Percentiles rank a stretch among this genome's conserved stretches.
Evolutionary conservation across 2,888 invertebrate species (phyloP).

Genomic region (Plagiodera versicolora): DNA sequence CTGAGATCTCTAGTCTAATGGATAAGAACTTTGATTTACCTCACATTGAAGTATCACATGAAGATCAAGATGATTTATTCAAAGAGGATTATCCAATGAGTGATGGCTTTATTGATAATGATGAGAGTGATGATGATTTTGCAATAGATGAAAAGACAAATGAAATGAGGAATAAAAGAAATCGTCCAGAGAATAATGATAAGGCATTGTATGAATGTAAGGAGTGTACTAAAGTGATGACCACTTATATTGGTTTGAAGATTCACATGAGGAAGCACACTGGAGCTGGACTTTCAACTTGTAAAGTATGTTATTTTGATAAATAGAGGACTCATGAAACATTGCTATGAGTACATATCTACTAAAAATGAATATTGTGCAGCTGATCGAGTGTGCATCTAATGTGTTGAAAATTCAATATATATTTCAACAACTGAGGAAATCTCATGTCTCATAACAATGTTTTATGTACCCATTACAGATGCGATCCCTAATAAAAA

Average conservation of each 20-base stretch:
- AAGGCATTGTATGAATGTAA: conserved; percentile 44
- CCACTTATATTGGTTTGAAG: conserved; percentile 44
- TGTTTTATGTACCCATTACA: no score
- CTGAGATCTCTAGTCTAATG: conserved; percentile 11
- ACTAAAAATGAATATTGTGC: no score
- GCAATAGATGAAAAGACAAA: conserved; percentile 25
- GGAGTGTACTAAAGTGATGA: conserved; percentile 45
- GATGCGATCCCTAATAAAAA: no score
- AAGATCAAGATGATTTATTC: conserved; percentile 16
- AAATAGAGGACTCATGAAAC: no score
- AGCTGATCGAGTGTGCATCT: no score
- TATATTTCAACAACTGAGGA: no score
- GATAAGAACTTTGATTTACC: conserved; percentile 8
- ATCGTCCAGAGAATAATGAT: conserved; percentile 36
- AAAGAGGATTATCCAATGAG: conserved; percentile 38
- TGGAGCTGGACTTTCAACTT: conserved; percentile 51
- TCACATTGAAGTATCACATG: not conserved
- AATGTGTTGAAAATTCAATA: no score
- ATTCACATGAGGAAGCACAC: conserved; percentile 70
- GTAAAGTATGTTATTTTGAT: conserved; percentile 41
- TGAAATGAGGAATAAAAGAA: conserved; percentile 26
- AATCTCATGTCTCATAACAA: no score
- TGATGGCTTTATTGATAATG: conserved; percentile 29
- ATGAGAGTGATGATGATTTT: conserved; percentile 33
- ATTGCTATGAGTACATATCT: no score